A percentile compares a stretch with the other conserved stretches of the same genome.
Conservation (phyloP, 2,113 vertebrate genomes). For the Rhizomys pruinosus region DNA sequence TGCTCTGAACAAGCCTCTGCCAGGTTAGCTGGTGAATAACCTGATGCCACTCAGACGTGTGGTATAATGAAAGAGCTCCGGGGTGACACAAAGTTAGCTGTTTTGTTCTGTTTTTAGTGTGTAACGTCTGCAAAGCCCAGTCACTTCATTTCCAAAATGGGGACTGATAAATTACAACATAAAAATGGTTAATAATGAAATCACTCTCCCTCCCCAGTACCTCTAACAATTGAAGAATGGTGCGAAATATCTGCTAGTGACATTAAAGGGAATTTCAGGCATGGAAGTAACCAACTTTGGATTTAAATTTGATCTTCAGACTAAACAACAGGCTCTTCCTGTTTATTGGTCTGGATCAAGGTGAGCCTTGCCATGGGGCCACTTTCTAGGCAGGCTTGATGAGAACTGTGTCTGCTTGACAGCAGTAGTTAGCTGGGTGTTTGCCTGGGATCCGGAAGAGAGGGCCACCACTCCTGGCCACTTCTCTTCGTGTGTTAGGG, state of each 20-base stretch:
- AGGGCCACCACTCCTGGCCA: too few relatives aligned
- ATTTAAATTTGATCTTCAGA: not conserved
- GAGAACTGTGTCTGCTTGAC: not conserved
- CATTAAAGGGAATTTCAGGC: not conserved
- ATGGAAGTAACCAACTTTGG: not conserved
- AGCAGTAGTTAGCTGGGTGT: not conserved
- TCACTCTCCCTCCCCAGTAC: too few relatives aligned
- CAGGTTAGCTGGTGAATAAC: not conserved
- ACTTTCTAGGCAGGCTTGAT: not conserved
- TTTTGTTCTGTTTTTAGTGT: not conserved
- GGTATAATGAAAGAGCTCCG: not conserved
- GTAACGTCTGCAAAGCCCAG: not conserved
- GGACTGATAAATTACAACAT: not conserved
- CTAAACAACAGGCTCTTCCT: not conserved
- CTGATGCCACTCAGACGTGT: not conserved
- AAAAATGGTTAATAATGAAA: slow-evolving; percentile 5
- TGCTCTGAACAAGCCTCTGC: not conserved
- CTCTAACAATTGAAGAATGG: not conserved
- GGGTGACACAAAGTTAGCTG: not conserved
- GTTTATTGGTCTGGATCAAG: not conserved
- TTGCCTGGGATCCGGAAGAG: not conserved
- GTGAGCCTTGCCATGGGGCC: not conserved
- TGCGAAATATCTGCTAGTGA: not conserved
- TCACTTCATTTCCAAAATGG: slow-evolving; percentile 3
- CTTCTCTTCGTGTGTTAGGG: not conserved